These are phyloP conservation scores for Halocaridina rubra DNA, from an alignment of 2,888 invertebrate genomes.

Conservation along the genomic window DNA sequence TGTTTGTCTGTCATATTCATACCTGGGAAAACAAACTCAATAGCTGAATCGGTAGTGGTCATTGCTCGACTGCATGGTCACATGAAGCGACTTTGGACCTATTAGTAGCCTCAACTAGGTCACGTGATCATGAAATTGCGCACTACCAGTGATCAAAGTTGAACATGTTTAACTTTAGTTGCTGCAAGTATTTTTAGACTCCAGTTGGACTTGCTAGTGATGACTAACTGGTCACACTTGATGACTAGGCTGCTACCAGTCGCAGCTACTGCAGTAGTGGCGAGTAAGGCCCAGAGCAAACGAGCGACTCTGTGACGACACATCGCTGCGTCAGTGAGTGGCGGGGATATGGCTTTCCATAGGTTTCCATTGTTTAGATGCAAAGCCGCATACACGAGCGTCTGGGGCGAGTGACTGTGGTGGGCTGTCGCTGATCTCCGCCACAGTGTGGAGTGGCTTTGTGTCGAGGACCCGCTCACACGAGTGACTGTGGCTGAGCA, in stretches of 20 bases:
- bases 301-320: neutral
- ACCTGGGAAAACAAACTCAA: neutral
- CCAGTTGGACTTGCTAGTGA: too few species aligned
- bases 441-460: too few species aligned
- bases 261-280: too few species aligned
- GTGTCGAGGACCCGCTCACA: too few species aligned
- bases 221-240: too few species aligned
- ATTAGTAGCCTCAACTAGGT: conserved; percentile 2
- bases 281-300: too few species aligned
- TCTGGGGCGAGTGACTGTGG: neutral
- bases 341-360: neutral
- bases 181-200: too few species aligned
- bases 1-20: conserved; percentile 7
- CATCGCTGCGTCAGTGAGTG: neutral
- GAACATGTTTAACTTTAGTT: conserved; percentile 13
- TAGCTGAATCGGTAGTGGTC: neutral
- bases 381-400: neutral
- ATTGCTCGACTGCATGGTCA: neutral
- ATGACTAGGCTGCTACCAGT: too few species aligned
- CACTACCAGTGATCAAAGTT: conserved; percentile 13
- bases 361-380: neutral
- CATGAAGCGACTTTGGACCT: conserved; percentile 26
- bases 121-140: conserved; percentile 8
- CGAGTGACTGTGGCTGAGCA: too few species aligned
- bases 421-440: neutral